Conservation (phyloP, 2,888 invertebrate species). For the Cataglyphis livida region DNA sequence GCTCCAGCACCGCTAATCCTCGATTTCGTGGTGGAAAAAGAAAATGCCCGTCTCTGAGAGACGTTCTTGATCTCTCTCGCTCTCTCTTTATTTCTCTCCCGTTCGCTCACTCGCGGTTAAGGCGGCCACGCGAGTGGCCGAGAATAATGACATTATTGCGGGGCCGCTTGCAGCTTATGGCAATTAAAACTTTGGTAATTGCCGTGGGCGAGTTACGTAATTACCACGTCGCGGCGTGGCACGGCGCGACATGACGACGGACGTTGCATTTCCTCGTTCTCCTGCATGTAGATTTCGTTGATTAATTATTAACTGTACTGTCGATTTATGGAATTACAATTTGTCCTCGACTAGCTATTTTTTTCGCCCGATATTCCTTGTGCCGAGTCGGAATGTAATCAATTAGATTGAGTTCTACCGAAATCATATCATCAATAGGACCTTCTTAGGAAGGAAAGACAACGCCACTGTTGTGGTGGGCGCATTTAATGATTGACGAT, state of each 20-base stretch:
- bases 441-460: background rate
- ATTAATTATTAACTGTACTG: background rate
- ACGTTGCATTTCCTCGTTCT: conserved; percentile 49
- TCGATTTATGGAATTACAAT: background rate
- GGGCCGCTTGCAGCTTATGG: conserved; percentile 78
- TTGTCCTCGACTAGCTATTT: background rate
- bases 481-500: background rate
- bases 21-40: conserved; percentile 29
- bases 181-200: conserved; percentile 84
- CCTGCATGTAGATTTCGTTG: background rate
- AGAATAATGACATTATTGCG: conserved; percentile 81
- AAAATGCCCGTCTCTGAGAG: background rate
- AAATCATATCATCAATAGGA: conserved; percentile 4
- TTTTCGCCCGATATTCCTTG: background rate
- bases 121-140: conserved; percentile 63
- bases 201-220: conserved; percentile 80
- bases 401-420: background rate
- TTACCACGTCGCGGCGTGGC: conserved; percentile 66
- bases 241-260: conserved; percentile 14
- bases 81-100: background rate
- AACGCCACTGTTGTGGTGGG: background rate
- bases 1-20: conserved; percentile 5
- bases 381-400: background rate
- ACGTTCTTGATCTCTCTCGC: conserved; percentile 8
- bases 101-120: conserved; percentile 18